phyloP scores from a whole-genome alignment of 1,140 invertebrate genomes.

The Augochlora pura region DNA sequence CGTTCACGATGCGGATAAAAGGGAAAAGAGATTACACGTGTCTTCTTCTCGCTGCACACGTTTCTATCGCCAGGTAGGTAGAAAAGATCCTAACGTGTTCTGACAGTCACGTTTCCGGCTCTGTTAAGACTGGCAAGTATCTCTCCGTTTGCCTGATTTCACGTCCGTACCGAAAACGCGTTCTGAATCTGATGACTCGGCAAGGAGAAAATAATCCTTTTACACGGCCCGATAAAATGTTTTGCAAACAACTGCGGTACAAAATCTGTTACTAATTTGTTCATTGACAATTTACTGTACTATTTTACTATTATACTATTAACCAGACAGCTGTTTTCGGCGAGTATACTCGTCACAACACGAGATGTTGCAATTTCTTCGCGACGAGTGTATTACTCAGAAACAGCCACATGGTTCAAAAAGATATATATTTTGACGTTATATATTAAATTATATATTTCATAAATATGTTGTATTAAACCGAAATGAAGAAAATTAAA shows the following conservation, averaged over 20 bases:
- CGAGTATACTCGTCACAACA: no score
- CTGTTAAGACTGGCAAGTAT: slow-evolving; percentile 22
- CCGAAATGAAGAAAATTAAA: no score
- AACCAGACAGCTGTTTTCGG: no score
- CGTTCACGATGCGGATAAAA: slow-evolving; percentile 1
- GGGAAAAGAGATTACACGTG: slow-evolving; percentile 23
- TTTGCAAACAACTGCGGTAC: background rate
- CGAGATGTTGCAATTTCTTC: no score
- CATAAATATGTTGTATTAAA: no score
- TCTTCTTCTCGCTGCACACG: background rate
- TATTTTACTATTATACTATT: no score
- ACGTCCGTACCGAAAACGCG: slow-evolving; percentile 7
- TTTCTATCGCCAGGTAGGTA: background rate
- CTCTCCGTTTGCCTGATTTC: slow-evolving; percentile 17
- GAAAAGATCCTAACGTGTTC: slow-evolving; percentile 21
- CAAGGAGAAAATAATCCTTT: background rate
- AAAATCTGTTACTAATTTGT: no score
- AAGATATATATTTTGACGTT: no score
- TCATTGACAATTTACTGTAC: no score
- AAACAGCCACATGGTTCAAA: no score
- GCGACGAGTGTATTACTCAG: no score
- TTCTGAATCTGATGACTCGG: slow-evolving; percentile 3
- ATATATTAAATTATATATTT: no score
- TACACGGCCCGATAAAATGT: background rate
- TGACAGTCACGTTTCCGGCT: slow-evolving; percentile 31